Percentiles rank a stretch among this genome's conserved stretches.
Evolutionary conservation across 2,113 vertebrate genomes (phyloP).

Genomic region (Colaptes auratus): DNA sequence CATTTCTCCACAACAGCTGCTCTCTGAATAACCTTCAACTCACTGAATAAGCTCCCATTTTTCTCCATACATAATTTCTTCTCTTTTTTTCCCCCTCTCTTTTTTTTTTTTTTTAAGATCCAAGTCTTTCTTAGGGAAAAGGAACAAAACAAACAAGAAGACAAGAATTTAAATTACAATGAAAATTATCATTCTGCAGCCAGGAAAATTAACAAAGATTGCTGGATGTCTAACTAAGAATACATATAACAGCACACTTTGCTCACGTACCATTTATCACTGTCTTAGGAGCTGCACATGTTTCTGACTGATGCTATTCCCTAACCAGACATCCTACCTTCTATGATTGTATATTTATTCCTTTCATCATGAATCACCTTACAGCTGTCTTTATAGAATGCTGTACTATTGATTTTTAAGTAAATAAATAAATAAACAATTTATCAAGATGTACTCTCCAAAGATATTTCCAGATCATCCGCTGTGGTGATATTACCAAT

Average conservation of each 20-base stretch:
- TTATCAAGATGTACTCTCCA: background rate
- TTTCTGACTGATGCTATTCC: slow-evolving; percentile 43
- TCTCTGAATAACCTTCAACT: slow-evolving; percentile 59
- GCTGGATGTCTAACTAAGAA: background rate
- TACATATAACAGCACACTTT: background rate
- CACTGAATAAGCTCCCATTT: slow-evolving; percentile 39
- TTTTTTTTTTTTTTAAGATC: background rate
- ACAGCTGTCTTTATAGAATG: background rate
- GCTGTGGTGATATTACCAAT: background rate
- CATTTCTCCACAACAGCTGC: slow-evolving; percentile 59
- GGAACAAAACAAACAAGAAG: slow-evolving; percentile 22
- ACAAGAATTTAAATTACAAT: slow-evolving; percentile 33
- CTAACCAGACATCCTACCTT: background rate
- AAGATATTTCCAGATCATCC: background rate
- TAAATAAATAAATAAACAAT: background rate
- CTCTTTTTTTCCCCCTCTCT: background rate
- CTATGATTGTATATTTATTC: background rate
- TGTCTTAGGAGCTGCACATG: background rate
- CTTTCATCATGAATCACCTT: slow-evolving; percentile 40
- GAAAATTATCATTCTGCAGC: background rate
- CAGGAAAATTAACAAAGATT: slow-evolving; percentile 44
- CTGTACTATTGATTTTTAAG: background rate
- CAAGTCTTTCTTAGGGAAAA: background rate
- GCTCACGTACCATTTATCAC: slow-evolving; percentile 16
- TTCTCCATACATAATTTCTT: slow-evolving; percentile 24